Base-by-base conservation (phyloP, 1,140 invertebrate species). In the Teleopsis dalmanni region DNA sequence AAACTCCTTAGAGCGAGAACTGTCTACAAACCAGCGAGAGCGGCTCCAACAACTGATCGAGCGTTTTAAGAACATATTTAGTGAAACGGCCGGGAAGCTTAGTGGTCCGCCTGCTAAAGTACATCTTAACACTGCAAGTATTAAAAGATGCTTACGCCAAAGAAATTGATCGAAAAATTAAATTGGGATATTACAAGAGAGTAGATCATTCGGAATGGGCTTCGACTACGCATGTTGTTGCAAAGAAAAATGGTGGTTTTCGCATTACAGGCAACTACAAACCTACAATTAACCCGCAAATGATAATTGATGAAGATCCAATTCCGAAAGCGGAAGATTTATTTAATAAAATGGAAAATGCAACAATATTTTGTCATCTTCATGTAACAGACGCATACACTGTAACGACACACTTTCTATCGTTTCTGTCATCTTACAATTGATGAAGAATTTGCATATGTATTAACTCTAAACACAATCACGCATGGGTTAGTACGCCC, bases 401-500 rank as follows among this genome's bases (percentile, higher is more conserved):
- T n/a, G n/a, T n/a, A n/a, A n/a, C n/a, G n/a, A n/a, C n/a, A n/a
- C n/a, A n/a, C n/a, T n/a, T n/a, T n/a, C n/a, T n/a, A n/a, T n/a
- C n/a, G n/a, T n/a, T n/a, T n/a, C n/a, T n/a, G n/a, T n/a, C n/a
- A n/a, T n/a, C n/a, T n/a, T n/a, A n/a, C n/a, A n/a, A n/a, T n/a
- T n/a, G n/a, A n/a, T n/a, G n/a, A n/a, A n/a, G n/a, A n/a, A 2
- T 25, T 40, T 26, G 33, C 19, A 14, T 40, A 21, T 5, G 21
- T 4, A 31, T 49, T 21, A 26, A 49, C 18, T 23, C 25, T 16
- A 31, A 49, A 19, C n/a, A 14, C 37, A 65, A n/a, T 13, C 13
- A 43, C 62, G 23, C 73, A 53, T 45, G 55, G 53, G 35, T 70
- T 65, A 47, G 57, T 52, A 41, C 40, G 57, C 31, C 38, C 58